Base-by-base conservation (phyloP, 1,140 invertebrate genomes). In the roundworm (Caenorhabditis elegans) region DNA sequence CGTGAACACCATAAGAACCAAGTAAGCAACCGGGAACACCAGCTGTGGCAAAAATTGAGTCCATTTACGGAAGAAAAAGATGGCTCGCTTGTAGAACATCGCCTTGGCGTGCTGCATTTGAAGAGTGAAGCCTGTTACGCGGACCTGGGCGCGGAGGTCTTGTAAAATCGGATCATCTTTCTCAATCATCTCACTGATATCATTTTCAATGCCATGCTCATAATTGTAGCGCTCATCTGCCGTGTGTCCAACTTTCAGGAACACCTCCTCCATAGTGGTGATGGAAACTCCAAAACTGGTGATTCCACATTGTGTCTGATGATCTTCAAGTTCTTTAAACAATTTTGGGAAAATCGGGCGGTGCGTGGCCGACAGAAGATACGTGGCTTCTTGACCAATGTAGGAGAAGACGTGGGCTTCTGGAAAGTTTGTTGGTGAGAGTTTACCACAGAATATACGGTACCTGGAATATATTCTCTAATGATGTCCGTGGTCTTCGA, bases 201-300 rank as follows among this genome's bases (percentile, higher is more conserved):
- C 75, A 22, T 84, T 81, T 83, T 48, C 65, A 46, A 76, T 70
- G 36, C 60, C 47, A 36, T 77, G 39, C 34, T 83, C 80, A 19
- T 84, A 24, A 4, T 53, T 34, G 60, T 82, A 70, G 3, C 70
- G 22, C 26, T 82, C 83, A 13, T 84, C 82, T 28, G 83, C 83
- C 24, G 84, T 19, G 77, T 84, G 39, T 79, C 82, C 82, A 19
- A 84, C 83, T 65, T 70, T 94, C 19, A 95, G 88, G 88, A 95
- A 95, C 11, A 96, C 94, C 91, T 95, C 94, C 88, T 96, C 95
- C 86, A 96, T 92, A 0, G 94, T 95, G 10, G 94, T 94, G 2
- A 94, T 92, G 0, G 94, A 94, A 0, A 95, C 92, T 1, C 94
- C 94, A 84, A 94, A 94, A 26, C 93, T 93, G 24, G 92, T 91